A percentile compares a stretch with the other conserved stretches of the same genome.
These are phyloP conservation scores for Bujurquina vittata DNA, from an alignment of 2,113 vertebrate genomes.

Conservation along the genomic window DNA sequence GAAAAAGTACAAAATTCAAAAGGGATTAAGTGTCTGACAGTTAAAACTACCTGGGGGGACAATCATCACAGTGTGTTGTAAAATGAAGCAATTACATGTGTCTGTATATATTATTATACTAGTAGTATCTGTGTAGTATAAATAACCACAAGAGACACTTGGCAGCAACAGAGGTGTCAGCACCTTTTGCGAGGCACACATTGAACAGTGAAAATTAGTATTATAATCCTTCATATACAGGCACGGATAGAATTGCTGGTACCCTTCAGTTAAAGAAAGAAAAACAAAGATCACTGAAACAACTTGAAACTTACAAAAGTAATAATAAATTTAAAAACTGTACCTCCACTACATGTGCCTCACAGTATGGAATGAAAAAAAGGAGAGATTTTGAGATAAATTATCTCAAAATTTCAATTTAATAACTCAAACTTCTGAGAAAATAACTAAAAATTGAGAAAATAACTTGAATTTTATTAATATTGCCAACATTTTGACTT, in stretches of 20 bases:
- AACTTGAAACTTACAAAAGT: too few relatives aligned
- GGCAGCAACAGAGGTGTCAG: background rate
- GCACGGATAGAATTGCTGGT: too few relatives aligned
- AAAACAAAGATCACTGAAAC: too few relatives aligned
- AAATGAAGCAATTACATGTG: background rate
- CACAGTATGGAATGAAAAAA: too few relatives aligned
- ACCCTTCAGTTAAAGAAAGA: too few relatives aligned
- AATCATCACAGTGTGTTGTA: background rate
- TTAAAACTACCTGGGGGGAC: background rate
- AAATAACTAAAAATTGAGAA: too few relatives aligned
- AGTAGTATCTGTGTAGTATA: background rate
- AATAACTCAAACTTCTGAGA: too few relatives aligned
- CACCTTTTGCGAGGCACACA: slow-evolving; percentile 11
- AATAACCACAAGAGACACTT: background rate
- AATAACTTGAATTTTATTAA: too few relatives aligned
- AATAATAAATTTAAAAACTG: background rate
- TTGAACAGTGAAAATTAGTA: background rate
- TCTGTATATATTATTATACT: background rate
- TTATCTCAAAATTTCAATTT: too few relatives aligned
- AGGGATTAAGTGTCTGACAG: background rate
- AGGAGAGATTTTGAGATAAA: too few relatives aligned
- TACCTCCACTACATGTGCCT: background rate
- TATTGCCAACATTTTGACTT: too few relatives aligned
- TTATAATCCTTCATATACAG: background rate
- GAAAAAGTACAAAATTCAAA: background rate